Base-by-base conservation (phyloP, 2,113 vertebrate species). In the Struthio camelus region DNA sequence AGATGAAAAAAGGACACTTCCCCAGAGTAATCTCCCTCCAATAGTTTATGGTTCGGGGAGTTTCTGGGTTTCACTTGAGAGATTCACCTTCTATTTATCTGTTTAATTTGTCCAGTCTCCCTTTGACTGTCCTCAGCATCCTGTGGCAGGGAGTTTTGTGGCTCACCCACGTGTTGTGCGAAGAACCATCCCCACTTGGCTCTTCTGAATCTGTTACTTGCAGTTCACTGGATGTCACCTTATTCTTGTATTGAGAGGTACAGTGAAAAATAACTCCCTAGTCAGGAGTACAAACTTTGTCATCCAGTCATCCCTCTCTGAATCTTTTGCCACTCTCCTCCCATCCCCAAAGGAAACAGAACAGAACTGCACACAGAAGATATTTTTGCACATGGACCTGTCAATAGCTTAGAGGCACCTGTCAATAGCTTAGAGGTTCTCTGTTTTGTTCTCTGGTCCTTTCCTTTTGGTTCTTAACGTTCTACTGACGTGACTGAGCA, bases 161-260 rank as follows among this genome's bases (percentile, higher is more conserved):
- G 20, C 67, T 71, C 78, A 72, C 24, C 8, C n/a, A 10, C 25
- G 3, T 1, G 1, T 4, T 40, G 11, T 36, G 8, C 77, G 69
- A 76, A 62, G 40, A 77, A 14, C 7, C 2, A 4, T 19, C 12
- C 0, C 2, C 19, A 12, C 56, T 13, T 61, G 18, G 10, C 51
- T 71, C n/a, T 46, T 62, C 20, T 61, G 24, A 80, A 23, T 14
- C 32, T 70, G 13, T 44, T 50, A 6, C n/a, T 59, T 70, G 32
- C 44, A 59, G 42, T 89, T 44, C 44, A 18, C 30, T 85, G 36
- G 12, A n/a, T 79, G 75, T 4, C n/a, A 75, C 50, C 27, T 53
- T 15, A 27, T 85, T 54, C 42, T 50, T 44, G 11, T 27, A n/a
- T n/a, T 48, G 34, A 36, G 34, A 59, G 14, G 42, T 38, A 44